Evolutionary conservation across 2,888 invertebrate genomes (phyloP).

Genomic region (Horisme vitalbata): DNA sequence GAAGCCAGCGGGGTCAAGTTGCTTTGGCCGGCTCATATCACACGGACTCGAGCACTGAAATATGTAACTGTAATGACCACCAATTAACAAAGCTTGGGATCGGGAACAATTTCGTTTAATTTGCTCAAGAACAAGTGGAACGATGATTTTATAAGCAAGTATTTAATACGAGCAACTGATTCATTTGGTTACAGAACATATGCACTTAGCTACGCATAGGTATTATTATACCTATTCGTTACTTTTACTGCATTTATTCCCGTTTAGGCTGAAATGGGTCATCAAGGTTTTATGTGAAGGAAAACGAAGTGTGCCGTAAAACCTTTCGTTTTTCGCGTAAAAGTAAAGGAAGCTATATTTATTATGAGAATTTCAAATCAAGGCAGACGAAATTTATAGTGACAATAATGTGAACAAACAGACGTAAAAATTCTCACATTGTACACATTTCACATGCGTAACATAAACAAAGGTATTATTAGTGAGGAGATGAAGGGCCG

Average conservation of each 20-base stretch:
- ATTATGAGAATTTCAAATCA: conserved; percentile 27
- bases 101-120: conserved; percentile 61
- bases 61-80: conserved; percentile 75
- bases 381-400: conserved; percentile 36
- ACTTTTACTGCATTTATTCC: conserved; percentile 23
- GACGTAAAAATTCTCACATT: conserved; percentile 41
- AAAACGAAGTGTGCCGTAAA: no score
- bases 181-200: conserved; percentile 13
- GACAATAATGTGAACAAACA: conserved; percentile 41
- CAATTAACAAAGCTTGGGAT: conserved; percentile 77
- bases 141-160: conserved; percentile 35
- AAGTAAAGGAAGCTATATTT: conserved; percentile 17
- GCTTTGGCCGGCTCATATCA: conserved; percentile 55
- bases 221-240: no score
- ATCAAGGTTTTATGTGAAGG: conserved; percentile 28
- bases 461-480: conserved; percentile 67
- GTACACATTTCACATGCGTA: conserved; percentile 46
- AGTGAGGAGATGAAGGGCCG: conserved; percentile 58
- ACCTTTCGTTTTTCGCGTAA: conserved; percentile 10
- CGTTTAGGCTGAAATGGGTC: conserved; percentile 18
- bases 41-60: conserved; percentile 63
- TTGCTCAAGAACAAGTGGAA: conserved; percentile 47
- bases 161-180: conserved; percentile 28
- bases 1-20: conserved; percentile 45
- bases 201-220: conserved; percentile 18